Evolutionary conservation across 2,113 vertebrate species (phyloP).

Genomic region (Isurus oxyrinchus): DNA sequence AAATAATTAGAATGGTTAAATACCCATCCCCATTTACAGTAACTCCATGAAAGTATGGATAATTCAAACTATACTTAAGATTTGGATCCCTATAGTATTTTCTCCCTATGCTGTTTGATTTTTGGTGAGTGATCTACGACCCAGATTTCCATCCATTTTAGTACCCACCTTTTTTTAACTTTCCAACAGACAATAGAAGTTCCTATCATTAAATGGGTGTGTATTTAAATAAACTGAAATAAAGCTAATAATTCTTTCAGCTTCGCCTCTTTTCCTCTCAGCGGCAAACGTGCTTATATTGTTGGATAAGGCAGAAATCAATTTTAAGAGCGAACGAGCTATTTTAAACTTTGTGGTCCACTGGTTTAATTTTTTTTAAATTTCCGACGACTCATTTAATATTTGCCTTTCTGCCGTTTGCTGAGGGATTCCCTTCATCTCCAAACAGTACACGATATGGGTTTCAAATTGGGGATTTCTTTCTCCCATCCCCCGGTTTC

Average conservation of each 20-base stretch:
- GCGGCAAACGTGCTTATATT: neutral
- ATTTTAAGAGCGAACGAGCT: neutral
- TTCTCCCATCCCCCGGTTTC: neutral
- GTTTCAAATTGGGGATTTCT: neutral
- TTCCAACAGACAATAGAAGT: neutral
- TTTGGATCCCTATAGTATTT: neutral
- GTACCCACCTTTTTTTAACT: neutral
- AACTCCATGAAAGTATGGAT: neutral
- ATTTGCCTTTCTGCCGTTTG: neutral
- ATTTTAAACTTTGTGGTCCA: neutral
- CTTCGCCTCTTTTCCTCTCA: neutral
- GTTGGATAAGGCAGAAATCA: neutral
- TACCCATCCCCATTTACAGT: neutral
- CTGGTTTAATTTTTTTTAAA: neutral
- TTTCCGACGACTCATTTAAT: neutral
- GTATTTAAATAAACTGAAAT: neutral
- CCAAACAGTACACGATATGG: neutral
- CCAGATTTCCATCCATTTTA: neutral
- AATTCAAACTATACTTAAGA: neutral
- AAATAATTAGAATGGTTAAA: neutral
- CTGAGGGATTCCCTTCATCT: neutral
- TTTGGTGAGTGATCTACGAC: neutral
- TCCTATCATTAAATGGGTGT: neutral
- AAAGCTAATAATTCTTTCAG: neutral
- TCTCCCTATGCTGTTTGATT: neutral